Evolutionary conservation across 2,888 invertebrate genomes (phyloP), one percentile per base, ranked within the genome.

Genomic region (Ormyrus thymus): DNA sequence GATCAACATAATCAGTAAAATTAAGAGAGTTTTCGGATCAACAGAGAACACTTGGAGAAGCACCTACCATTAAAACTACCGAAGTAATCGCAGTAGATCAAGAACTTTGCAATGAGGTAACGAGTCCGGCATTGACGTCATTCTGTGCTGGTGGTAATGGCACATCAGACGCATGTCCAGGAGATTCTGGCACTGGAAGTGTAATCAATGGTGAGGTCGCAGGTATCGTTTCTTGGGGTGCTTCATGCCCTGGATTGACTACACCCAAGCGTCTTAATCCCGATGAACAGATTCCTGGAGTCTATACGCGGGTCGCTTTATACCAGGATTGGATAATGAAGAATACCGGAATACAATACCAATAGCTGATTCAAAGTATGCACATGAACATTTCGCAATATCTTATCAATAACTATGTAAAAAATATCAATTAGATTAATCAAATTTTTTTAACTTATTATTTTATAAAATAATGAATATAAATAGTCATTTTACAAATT

Each of bases 281-380:
- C 29, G 29, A 29, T 4, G 29, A 29, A 29, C 29, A 29, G 29
- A 29, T 29, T 29, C 29, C 62, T 45, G 62, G 62, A 13, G n/a
- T 62, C 5, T 46, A 62, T 46, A 46, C 62, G n/a, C 43, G 62
- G 46, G 62, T 62, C 46, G n/a, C 43, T 13, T 45, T 45, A 7
- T 8, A n/a, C 62, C 46, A 62, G 6, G 62, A 62, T 46, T 62
- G 62, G 62, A 62, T 62, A 7, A 46, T 48, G 7, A 62, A 62
- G 1, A 11, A 46, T 13, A 62, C 62, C 5, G 62, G 62, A 45
- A n/a, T 62, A 43, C 43, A 46, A n/a, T 62, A 62, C 46, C 13
- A 10, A 46, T 29, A 15, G 29, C 29, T 4, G 29, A 1, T 29
- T 29, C 29, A 29, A 29, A 29, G 29, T 29, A 29, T 29, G 0